phyloP scores from a whole-genome alignment of 2,888 invertebrate species.

The Lasioglossum lativentre region DNA sequence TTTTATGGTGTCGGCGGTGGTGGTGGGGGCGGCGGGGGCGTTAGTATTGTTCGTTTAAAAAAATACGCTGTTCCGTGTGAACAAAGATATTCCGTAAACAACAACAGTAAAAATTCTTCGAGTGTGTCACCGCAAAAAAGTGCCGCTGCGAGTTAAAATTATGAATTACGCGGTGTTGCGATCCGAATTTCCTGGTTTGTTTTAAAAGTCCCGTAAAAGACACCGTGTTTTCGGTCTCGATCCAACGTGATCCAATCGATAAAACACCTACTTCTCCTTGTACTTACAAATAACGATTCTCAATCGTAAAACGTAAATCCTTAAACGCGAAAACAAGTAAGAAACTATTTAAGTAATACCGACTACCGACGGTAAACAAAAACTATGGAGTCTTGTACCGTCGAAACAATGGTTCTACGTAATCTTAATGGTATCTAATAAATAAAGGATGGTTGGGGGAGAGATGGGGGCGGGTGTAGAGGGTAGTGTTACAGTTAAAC shows the following conservation, averaged over 20 bases:
- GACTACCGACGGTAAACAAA: constrained; percentile 8
- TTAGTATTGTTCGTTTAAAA: constrained; percentile 41
- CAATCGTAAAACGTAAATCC: not conserved
- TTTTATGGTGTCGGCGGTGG: not conserved
- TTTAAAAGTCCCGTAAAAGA: constrained; percentile 41
- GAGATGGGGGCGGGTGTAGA: not conserved
- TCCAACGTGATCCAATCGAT: constrained; percentile 11
- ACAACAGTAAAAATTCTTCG: constrained; percentile 56
- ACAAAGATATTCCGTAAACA: constrained; percentile 46
- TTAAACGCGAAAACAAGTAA: not conserved
- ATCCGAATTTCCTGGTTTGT: constrained; percentile 29
- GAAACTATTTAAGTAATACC: not conserved
- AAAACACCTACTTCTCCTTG: constrained; percentile 5
- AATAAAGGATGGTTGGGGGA: constrained; percentile 30
- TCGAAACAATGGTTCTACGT: not conserved
- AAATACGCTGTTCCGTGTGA: constrained; percentile 51
- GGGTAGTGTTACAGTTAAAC: not conserved
- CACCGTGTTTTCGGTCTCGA: constrained; percentile 1
- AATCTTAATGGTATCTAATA: constrained; percentile 32
- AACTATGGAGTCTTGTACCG: not conserved
- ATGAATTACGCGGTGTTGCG: not conserved
- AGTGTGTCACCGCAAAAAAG: constrained; percentile 33
- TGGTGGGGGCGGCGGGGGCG: not conserved
- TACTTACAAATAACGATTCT: constrained; percentile 13
- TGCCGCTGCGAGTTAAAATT: not conserved